Evolutionary conservation across 2,888 invertebrate genomes (phyloP), one percentile per base, ranked within the genome.

Genomic region (Patella caerulea): DNA sequence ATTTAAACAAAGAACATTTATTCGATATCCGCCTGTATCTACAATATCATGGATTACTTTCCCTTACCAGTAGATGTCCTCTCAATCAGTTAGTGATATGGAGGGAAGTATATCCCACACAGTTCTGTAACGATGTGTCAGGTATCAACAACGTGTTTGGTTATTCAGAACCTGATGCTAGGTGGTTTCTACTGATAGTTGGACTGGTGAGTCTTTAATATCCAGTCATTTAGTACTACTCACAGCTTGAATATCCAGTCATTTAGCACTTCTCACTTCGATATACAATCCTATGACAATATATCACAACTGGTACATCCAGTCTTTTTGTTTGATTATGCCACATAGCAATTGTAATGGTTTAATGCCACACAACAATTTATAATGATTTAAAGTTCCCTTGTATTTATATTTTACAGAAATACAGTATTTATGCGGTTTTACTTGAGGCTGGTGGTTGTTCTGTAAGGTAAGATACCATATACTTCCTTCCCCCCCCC

Each of bases 11-110:
- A 76, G 94, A 94, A 80, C 95, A 96, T 91, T 93, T 96, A 74
- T 93, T 94, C 69, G 95, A 96, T 89, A 93, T 97, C 1, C 94
- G 95, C 88, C 94, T 95, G 17, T 96, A 94, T 91, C 93, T 96
- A 78, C 94, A 94, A 81, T 93, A 95, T 82, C 95, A 95, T 86
- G 95, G 96, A 2, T 92, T 97, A 76, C 93, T 96, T 55, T 94
- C 94, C 14, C 81, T 89, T 7, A 82, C 84, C 54, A 73, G 81
- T 29, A 81, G 80, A 45, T 86, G 86, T 55, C 82, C 84, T 55
- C 81, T 90, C 19, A 86, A 87, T 52, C 89, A 91, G 79, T 83
- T 91, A 15, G 87, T 91, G 9, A 85, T 90, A 17, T 91, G 91
- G 91, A 82, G 85, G 79, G 91, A 91, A 82, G 83, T 91, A 17